Percentiles rank a stretch among this genome's conserved stretches.
phyloP scores from a whole-genome alignment of 2,797 vertebrate species.

The Chiloscyllium punctatum region DNA sequence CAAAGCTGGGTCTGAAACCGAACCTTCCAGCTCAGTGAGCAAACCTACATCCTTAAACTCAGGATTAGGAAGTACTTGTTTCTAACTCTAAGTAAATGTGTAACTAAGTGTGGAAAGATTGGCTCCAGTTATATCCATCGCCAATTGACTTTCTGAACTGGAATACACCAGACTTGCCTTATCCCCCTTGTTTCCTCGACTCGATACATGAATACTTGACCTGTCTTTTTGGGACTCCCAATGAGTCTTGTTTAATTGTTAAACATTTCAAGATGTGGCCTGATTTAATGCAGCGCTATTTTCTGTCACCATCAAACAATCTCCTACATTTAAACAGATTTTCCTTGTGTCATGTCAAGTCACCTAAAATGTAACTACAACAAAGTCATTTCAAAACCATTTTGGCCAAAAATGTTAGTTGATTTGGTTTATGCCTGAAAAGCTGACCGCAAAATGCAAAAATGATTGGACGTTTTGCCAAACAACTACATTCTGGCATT shows the following conservation, averaged over 20 bases:
- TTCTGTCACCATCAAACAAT: neutral
- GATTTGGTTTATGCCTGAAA: neutral
- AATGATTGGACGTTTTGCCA: constrained; percentile 1
- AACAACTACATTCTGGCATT: neutral
- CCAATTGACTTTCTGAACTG: neutral
- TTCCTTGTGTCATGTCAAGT: neutral
- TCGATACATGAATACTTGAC: neutral
- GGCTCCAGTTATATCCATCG: neutral
- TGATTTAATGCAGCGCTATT: neutral
- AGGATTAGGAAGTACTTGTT: neutral
- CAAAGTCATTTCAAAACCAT: neutral
- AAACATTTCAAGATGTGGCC: neutral
- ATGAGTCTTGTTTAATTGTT: neutral
- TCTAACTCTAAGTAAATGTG: neutral
- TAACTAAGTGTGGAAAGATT: neutral
- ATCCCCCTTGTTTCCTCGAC: neutral
- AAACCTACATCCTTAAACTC: neutral
- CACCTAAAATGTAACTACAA: neutral
- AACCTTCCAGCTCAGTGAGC: too few relatives aligned
- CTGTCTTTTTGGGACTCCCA: neutral
- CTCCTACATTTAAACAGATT: neutral
- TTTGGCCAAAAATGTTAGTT: neutral
- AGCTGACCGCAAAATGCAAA: constrained; percentile 14
- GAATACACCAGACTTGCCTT: neutral
- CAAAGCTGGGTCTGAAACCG: too few relatives aligned